Base-by-base conservation (phyloP, 1,140 invertebrate species). In the Himalopsyche phryganea region DNA sequence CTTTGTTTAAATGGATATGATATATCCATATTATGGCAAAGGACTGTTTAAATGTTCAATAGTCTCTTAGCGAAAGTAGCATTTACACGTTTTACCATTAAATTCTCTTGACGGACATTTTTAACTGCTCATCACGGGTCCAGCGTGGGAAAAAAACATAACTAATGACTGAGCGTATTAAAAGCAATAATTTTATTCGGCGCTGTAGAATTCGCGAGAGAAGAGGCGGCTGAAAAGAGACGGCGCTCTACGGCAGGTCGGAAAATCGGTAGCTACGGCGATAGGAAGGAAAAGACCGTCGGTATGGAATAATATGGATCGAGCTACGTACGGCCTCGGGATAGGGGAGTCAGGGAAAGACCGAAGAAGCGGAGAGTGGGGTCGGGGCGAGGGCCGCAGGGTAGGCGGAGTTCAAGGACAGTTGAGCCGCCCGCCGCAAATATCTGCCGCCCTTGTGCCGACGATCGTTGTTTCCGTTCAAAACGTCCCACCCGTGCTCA, bases 371-470 rank as follows among this genome's bases (percentile, higher is more conserved):
- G 42, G 14, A 3, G 42, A 3, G 42, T 3, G 42, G 18, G 14
- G 10, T 5, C 2, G 11, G 15, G 11, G 6, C 18, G 38, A 18
- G 38, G 23, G 7, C 10, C 15, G 36, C 20, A 32, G n/a, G 47
- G 47, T 9, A 38, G 10, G 15, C 35, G 13, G 38, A 42, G 50
- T 51, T 51, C 50, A 51, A 51, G 50, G 50, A 42, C 38, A 32
- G 13, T 14, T 11, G 14, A 14, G 47, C 35, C 36, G 20, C 50
- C 50, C 38, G 19, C 36, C 14, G 50, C 38, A 13, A 51, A 40
- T 40, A 40, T 40, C 38, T 40, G 38, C 38, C 38, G 38, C 38
- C 38, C 38, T 40, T 40, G 38, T 40, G 38, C 15, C 38, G 38
- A 15, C 38, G 38, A 40, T n/a, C 38, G 11, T 11, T 40, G 38